Evolutionary conservation across 2,888 invertebrate species (phyloP).

Genomic region (Lagria hirta): DNA sequence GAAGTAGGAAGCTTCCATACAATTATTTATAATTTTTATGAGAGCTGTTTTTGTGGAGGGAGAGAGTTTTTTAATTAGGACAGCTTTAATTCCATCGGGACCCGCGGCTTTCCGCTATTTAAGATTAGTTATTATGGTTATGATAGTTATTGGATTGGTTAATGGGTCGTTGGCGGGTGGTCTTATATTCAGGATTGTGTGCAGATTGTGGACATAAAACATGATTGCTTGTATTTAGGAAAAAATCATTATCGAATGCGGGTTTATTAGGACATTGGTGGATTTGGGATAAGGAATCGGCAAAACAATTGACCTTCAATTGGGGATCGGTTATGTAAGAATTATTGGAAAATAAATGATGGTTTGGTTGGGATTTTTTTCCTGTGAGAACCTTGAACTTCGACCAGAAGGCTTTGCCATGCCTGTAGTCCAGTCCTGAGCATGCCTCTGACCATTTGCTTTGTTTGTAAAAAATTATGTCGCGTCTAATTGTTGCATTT

Average conservation of each 20-base stretch:
- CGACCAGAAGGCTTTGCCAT: too few relatives aligned
- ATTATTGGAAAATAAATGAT: slow-evolving; percentile 2
- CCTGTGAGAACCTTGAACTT: too few relatives aligned
- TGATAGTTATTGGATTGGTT: too few relatives aligned
- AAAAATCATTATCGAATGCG: slow-evolving; percentile 4
- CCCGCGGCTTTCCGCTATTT: slow-evolving; percentile 21
- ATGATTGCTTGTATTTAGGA: slow-evolving; percentile 1
- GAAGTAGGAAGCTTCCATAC: slow-evolving; percentile 14
- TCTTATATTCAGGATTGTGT: too few relatives aligned
- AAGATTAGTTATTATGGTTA: too few relatives aligned
- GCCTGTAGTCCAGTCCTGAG: too few relatives aligned
- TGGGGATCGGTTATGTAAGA: not conserved
- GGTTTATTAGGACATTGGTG: slow-evolving; percentile 8
- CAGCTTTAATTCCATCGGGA: slow-evolving; percentile 5
- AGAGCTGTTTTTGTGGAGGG: slow-evolving; percentile 3
- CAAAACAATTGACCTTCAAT: slow-evolving; percentile 14
- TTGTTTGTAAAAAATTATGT: too few relatives aligned
- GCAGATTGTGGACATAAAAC: too few relatives aligned
- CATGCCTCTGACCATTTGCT: too few relatives aligned
- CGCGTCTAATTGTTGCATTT: too few relatives aligned
- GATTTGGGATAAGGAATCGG: slow-evolving; percentile 5
- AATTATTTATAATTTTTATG: slow-evolving; percentile 2
- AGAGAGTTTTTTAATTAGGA: slow-evolving; percentile 1
- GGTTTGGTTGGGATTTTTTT: not conserved
- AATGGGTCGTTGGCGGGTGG: too few relatives aligned